Percentiles rank a stretch among this genome's conserved stretches.
phyloP scores from a whole-genome alignment of 2,888 invertebrate genomes.

The Sisyra terminalis region DNA sequence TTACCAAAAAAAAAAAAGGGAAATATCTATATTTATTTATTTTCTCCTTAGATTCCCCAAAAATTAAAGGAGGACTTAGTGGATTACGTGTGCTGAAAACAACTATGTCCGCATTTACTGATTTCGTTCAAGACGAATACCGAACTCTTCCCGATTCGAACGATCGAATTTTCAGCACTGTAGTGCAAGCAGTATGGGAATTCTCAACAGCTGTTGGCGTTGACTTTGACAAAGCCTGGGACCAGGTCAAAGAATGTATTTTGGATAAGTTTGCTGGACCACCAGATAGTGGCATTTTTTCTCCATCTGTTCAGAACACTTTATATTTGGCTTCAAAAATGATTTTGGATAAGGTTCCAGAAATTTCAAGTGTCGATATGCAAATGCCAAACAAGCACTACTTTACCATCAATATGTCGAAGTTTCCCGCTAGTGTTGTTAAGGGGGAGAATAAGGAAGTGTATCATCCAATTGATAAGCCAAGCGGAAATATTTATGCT shows the following conservation, averaged over 20 bases:
- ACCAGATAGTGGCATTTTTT: constrained; percentile 50
- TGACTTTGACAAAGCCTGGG: constrained; percentile 54
- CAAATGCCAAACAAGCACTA: constrained; percentile 73
- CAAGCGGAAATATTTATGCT: constrained; percentile 59
- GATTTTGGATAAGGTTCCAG: constrained; percentile 45
- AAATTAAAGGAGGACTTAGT: constrained; percentile 50
- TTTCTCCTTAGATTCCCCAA: constrained; percentile 29
- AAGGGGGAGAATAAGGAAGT: constrained; percentile 50
- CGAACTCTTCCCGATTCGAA: constrained; percentile 56
- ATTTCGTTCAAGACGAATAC: constrained; percentile 65
- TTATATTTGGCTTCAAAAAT: constrained; percentile 53
- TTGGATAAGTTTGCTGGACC: constrained; percentile 62
- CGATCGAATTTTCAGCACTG: constrained; percentile 63
- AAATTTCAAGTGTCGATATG: constrained; percentile 56
- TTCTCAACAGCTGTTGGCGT: constrained; percentile 45
- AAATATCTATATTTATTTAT: constrained; percentile 8
- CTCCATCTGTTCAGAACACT: constrained; percentile 67
- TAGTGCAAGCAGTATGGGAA: constrained; percentile 58
- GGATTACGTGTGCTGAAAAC: constrained; percentile 61
- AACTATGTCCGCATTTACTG: constrained; percentile 63
- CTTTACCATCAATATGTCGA: constrained; percentile 54
- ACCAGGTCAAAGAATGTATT: constrained; percentile 50
- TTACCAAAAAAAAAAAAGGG: neutral
- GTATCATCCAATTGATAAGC: constrained; percentile 61
- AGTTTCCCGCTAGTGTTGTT: constrained; percentile 46